Base-by-base conservation (phyloP, 2,113 vertebrate species). In the Gobiocypris rarus region DNA sequence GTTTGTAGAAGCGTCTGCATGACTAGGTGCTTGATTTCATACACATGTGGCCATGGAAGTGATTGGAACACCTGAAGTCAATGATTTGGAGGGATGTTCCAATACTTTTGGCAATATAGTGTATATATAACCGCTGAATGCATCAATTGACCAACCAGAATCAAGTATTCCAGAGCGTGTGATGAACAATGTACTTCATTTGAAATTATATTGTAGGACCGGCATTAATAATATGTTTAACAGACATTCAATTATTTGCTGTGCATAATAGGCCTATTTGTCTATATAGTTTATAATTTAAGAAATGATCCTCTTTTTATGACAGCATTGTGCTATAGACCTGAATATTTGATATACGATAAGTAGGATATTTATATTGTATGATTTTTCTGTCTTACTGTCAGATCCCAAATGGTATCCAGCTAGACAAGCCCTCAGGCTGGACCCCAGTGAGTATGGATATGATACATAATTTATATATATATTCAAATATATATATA, bases 351-450 rank as follows among this genome's bases (percentile, higher is more conserved):
- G n/a, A 26, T 26, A 48, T 9, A 19, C 5, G 1, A 75, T 4
- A 31, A 13, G 45, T 48, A 48, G 45, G 45, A 11, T 15, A 61
- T 48, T 19, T 77, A 73, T 65, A 34, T 9, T 63, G 61, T 24
- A 19, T 54, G 13, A 9, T 22, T 38, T 84, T 34, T 43, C 10
- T 41, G 69, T 14, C 3, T 85, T n/a, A 90, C 58, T 91, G 93
- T 26, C 90, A 97, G 96, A 96, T 95, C 94, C 95, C 85, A 92
- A 93, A 50, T 97, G 94, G 95, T 95, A 95, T 89, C 95, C 94
- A 89, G 93, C 95, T 75, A 94, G 95, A 92, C 94, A 96, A 84
- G 94, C 95, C 1, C 91, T 96, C 83, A 95, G 92, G 87, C 93
- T 96, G 28, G 93, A 95, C 85, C 93, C 95, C 82, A 95, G 95